Base-by-base conservation (phyloP, 2,888 invertebrate genomes). In the Drosophila fulvimacula region DNA sequence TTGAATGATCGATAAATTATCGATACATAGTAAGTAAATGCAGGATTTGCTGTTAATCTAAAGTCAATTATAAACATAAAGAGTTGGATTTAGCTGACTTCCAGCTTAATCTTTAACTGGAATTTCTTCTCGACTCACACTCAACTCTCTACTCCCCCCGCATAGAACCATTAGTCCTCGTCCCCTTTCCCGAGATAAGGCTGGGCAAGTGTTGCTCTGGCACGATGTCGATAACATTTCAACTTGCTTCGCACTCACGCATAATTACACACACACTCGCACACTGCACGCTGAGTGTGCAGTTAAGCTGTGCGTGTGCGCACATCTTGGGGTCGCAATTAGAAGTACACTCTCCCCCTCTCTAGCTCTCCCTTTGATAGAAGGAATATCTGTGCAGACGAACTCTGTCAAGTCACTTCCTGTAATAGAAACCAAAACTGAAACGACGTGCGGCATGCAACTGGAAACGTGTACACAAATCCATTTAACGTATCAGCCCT, bases 341-440 rank as follows among this genome's bases (percentile, higher is more conserved):
- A 87, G 68, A 65, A 68, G 65, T 57, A 57, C 58, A 66, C 38
- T 21, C 5, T 0, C 36, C 21, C 36, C 1, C 36, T 5, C 21
- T 36, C 24, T 48, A 3, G 48, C 17, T 17, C 30, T 13, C 73
- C 64, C 73, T 74, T 77, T 68, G 78, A 73, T 66, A 51, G 65
- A 73, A 34, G 17, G 48, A 48, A 48, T 32, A 30, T 55, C 56
- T 17, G 36, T 11, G 48, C 56, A 72, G 78, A 69, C 59, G 79
- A 78, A 74, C 76, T 65, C 86, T 82, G 88, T 85, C 90, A 84
- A 82, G 83, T 86, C 84, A 88, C 89, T 85, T 85, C 90, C 90
- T 85, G 84, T 82, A 86, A 90, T 90, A 83, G 84, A 90, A 83
- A 71, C 75, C 66, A 41, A 68, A 55, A 58, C 62, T 52, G 53